phyloP scores from a whole-genome alignment of 2,113 vertebrate species.

The Willisornis vidua region DNA sequence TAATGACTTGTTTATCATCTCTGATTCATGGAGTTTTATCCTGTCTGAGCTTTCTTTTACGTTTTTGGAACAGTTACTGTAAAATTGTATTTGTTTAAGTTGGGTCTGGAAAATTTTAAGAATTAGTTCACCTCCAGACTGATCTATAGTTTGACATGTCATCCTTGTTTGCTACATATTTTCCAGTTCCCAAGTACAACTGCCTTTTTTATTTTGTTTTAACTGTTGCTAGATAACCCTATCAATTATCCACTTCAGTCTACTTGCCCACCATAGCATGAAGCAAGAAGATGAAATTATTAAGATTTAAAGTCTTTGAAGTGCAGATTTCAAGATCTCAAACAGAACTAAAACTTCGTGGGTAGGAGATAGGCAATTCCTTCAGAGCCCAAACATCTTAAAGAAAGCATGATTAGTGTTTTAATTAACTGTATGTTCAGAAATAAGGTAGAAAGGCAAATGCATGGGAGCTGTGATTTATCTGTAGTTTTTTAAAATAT shows the following conservation, averaged over 20 bases:
- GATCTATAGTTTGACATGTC: background rate
- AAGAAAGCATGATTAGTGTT: background rate
- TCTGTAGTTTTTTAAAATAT: background rate
- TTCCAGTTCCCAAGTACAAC: background rate
- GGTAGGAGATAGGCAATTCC: background rate
- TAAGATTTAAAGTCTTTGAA: background rate
- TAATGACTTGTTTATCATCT: background rate
- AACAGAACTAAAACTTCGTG: background rate
- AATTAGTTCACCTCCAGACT: background rate
- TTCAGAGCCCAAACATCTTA: background rate
- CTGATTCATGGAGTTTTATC: background rate
- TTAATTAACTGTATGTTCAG: background rate
- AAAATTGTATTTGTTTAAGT: background rate
- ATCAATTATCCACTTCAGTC: background rate
- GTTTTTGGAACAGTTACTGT: background rate
- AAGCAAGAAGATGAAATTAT: background rate
- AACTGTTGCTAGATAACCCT: background rate
- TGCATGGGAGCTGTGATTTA: background rate
- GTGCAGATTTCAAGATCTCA: background rate
- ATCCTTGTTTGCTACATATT: background rate
- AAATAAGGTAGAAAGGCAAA: background rate
- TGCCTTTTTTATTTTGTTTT: background rate
- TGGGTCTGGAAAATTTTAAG: background rate
- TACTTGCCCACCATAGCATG: background rate
- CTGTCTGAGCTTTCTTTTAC: background rate